Conservation (phyloP, 2,113 vertebrate species). For the Athene noctua region DNA sequence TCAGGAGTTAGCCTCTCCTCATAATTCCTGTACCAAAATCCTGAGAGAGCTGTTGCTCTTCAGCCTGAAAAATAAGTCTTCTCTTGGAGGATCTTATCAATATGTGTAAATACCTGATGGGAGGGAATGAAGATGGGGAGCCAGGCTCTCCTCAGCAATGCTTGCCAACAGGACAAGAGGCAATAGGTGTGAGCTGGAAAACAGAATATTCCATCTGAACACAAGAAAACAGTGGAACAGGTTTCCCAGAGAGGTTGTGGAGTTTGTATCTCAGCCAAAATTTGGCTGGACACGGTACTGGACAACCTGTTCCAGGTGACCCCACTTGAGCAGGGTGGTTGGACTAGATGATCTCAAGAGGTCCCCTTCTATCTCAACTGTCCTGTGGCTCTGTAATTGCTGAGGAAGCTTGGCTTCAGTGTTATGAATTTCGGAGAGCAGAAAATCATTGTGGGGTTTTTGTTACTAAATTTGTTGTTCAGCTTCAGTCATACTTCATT, state of each 20-base stretch:
- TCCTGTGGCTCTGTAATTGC: not conserved
- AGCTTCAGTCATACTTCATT: not conserved
- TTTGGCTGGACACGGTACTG: rapidly evolving
- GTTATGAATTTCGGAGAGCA: not conserved
- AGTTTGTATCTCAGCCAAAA: not conserved
- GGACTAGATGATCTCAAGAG: not conserved
- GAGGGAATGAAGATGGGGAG: not conserved
- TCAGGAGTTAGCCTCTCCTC: not conserved
- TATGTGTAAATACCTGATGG: not conserved
- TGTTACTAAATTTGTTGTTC: not conserved
- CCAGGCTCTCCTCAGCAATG: not conserved
- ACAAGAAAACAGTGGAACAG: not conserved
- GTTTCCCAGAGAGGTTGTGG: not conserved
- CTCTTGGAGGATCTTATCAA: not conserved
- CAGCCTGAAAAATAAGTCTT: not conserved
- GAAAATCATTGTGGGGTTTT: not conserved
- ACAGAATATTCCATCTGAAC: not conserved
- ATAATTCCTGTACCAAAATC: not conserved
- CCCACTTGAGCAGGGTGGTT: not conserved
- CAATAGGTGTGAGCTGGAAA: not conserved
- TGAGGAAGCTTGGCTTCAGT: not conserved
- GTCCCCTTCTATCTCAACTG: not conserved
- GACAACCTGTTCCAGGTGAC: not conserved
- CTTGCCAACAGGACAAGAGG: not conserved
- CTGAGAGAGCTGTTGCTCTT: not conserved